A percentile compares a stretch with the other conserved stretches of the same genome.
phyloP scores from a whole-genome alignment of 2,888 invertebrate species.

The Mimachlamys varia region DNA sequence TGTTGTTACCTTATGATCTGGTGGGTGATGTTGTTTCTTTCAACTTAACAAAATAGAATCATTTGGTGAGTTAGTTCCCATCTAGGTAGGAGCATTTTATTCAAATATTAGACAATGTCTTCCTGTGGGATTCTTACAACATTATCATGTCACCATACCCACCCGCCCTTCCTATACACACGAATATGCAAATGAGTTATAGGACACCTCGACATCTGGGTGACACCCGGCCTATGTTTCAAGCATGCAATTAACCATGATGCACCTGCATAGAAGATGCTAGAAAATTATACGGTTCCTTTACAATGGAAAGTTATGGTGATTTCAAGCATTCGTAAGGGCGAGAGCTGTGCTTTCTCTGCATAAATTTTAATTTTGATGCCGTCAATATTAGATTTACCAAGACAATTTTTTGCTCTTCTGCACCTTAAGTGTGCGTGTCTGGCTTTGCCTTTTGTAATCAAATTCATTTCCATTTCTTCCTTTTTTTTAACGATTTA shows the following conservation, averaged over 20 bases:
- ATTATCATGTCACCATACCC: background rate
- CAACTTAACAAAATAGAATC: too few species aligned
- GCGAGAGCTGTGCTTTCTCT: constrained; percentile 22
- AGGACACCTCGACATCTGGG: constrained; percentile 28
- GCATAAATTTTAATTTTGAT: constrained; percentile 33
- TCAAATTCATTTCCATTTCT: constrained; percentile 26
- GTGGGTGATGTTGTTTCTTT: background rate
- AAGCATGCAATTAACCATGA: constrained; percentile 34
- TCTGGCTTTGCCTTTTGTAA: background rate
- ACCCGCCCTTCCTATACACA: background rate
- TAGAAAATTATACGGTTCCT: constrained; percentile 17
- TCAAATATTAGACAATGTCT: constrained; percentile 12
- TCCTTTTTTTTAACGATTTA: background rate
- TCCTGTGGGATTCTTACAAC: constrained; percentile 3
- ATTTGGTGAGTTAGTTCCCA: too few species aligned
- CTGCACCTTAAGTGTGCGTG: constrained; percentile 18
- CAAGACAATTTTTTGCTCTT: constrained; percentile 9
- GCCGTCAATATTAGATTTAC: constrained; percentile 36
- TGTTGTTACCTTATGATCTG: background rate
- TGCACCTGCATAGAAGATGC: constrained; percentile 36
- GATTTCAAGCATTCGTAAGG: constrained; percentile 21
- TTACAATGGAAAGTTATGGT: constrained; percentile 31
- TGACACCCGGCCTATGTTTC: constrained; percentile 36
- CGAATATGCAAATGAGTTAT: constrained; percentile 22
- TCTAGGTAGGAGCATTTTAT: background rate